These are phyloP conservation scores for Neopipo cinnamomea DNA, from an alignment of 2,113 vertebrate species.

Conservation along the genomic window DNA sequence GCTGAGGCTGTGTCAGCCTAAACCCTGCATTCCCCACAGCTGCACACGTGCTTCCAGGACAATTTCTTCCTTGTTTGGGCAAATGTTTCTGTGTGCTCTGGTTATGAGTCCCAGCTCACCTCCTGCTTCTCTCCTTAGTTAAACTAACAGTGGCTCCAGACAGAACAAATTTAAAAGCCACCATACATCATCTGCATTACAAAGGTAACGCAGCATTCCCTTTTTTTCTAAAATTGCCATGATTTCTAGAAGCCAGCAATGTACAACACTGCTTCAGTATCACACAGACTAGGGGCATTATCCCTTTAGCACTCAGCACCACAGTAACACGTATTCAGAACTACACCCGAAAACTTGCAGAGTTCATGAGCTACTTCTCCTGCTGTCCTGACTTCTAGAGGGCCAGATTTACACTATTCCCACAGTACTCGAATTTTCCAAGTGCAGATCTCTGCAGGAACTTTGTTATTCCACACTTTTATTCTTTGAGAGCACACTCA, in stretches of 20 bases:
- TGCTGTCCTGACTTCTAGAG: neutral
- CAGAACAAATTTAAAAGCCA: neutral
- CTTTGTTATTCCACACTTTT: neutral
- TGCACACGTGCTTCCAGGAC: neutral
- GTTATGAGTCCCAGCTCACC: neutral
- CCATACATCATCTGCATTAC: neutral
- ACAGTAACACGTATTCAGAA: accelerated
- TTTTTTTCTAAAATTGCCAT: neutral
- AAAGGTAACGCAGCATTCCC: neutral
- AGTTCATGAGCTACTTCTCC: neutral
- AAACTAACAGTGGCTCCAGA: neutral
- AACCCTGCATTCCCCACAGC: neutral
- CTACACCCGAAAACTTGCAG: neutral
- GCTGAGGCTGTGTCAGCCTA: neutral
- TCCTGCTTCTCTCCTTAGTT: neutral
- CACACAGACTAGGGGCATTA: neutral
- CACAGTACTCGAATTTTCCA: accelerated
- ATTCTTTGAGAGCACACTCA: neutral
- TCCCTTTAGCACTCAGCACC: accelerated
- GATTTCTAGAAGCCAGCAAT: neutral
- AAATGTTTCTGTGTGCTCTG: neutral
- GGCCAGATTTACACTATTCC: neutral
- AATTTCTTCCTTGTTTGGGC: conserved; percentile 5
- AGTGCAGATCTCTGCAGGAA: neutral
- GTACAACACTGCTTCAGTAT: accelerated